Evolutionary conservation across 2,113 vertebrate genomes (phyloP).

Genomic region (Sinosuthora webbiana): DNA sequence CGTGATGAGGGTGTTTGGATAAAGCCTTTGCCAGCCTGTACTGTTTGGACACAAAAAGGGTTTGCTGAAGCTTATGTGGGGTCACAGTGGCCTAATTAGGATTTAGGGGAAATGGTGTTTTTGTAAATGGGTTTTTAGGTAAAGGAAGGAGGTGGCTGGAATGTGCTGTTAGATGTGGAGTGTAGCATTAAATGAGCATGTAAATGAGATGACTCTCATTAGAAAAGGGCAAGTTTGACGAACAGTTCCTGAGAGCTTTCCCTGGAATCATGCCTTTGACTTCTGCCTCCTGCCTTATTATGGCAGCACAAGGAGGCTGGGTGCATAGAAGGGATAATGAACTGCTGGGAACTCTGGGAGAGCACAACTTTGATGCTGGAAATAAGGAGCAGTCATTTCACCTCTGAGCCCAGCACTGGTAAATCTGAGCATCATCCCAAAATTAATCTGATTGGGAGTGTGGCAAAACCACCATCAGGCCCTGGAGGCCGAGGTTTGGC

Average conservation of each 20-base stretch:
- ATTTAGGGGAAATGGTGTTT: background rate
- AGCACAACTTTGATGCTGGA: background rate
- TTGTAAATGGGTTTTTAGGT: background rate
- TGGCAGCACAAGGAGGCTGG: background rate
- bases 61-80: background rate
- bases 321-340: background rate
- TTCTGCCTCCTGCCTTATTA: background rate
- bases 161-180: background rate
- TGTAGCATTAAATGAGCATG: background rate
- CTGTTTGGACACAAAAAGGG: background rate
- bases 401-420: background rate
- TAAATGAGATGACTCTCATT: conserved; percentile 54
- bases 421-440: background rate
- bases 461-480: fast-evolving
- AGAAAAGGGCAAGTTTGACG: conserved; percentile 47
- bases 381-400: background rate
- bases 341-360: background rate
- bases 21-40: background rate
- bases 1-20: conserved; percentile 14
- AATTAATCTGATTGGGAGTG: background rate
- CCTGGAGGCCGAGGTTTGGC: background rate
- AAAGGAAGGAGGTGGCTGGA: background rate
- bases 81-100: conserved; percentile 21
- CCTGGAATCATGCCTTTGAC: conserved; percentile 18
- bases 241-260: conserved; percentile 46